Evolutionary conservation across 2,888 invertebrate genomes (phyloP).

Genomic region (Apamea epomidion): DNA sequence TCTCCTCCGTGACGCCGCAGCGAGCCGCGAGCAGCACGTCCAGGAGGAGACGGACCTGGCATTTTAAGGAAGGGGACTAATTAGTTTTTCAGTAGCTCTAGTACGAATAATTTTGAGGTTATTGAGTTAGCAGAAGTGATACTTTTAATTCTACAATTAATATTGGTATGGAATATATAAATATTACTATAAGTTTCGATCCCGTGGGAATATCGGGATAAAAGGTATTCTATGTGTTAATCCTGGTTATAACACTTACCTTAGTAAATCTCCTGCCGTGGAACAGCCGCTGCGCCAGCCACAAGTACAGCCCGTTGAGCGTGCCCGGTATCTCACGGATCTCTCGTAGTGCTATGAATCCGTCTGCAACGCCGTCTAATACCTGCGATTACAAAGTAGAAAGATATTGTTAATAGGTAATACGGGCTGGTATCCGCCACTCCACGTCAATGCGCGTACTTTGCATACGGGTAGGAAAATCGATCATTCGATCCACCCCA

Average conservation of each 20-base stretch:
- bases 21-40: constrained; percentile 97
- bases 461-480: too few relatives aligned
- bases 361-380: constrained; percentile 97
- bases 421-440: too few relatives aligned
- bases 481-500: too few relatives aligned
- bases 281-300: constrained; percentile 98
- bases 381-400: constrained; percentile 82
- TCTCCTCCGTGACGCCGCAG: constrained; percentile 95
- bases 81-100: neutral
- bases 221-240: too few relatives aligned
- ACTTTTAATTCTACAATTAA: neutral
- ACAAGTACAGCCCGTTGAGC: constrained; percentile 97
- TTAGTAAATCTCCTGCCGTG: constrained; percentile 96
- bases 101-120: neutral
- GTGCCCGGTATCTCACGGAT: constrained; percentile 98
- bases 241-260: constrained; percentile 83
- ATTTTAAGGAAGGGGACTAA: neutral
- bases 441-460: too few relatives aligned
- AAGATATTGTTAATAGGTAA: neutral
- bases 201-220: too few relatives aligned
- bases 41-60: constrained; percentile 93
- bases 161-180: neutral
- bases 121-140: neutral
- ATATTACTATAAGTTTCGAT: too few relatives aligned
- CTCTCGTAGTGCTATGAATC: constrained; percentile 97